phyloP scores from a whole-genome alignment of 2,113 vertebrate genomes.

The Blennius ocellaris region DNA sequence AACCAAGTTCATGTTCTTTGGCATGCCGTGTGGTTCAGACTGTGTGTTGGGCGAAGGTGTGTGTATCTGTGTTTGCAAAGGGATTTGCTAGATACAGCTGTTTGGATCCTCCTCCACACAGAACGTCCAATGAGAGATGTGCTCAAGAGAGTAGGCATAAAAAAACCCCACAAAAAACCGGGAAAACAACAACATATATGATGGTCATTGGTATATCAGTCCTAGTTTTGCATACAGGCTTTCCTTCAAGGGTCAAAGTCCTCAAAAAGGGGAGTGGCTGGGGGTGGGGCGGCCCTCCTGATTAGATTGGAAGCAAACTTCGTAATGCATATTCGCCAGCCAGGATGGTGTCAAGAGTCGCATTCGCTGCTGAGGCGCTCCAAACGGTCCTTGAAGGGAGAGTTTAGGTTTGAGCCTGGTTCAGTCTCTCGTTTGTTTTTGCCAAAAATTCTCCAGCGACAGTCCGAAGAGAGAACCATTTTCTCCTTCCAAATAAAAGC shows the following conservation, averaged over 20 bases:
- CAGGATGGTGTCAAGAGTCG: conserved; percentile 32
- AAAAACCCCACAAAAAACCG: not conserved
- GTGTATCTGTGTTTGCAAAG: conserved; percentile 33
- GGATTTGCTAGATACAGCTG: conserved; percentile 35
- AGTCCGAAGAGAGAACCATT: conserved; percentile 36
- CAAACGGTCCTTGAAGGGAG: conserved; percentile 43
- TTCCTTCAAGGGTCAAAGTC: conserved; percentile 52
- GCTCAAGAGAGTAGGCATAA: conserved; percentile 23
- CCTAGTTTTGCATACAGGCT: conserved; percentile 73
- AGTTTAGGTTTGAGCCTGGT: conserved; percentile 28
- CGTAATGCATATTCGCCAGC: conserved; percentile 64
- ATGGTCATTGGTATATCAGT: conserved; percentile 64
- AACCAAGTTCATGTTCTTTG: conserved; percentile 72
- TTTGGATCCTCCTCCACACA: conserved; percentile 36
- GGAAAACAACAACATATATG: not conserved
- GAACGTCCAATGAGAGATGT: conserved; percentile 38
- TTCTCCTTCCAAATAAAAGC: conserved; percentile 18
- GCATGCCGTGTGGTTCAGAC: conserved; percentile 51
- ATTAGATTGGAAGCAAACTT: conserved; percentile 55
- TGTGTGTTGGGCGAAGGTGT: conserved; percentile 24
- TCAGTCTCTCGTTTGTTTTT: conserved; percentile 38
- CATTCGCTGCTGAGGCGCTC: conserved; percentile 40
- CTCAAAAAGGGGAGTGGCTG: conserved; percentile 23
- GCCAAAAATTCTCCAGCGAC: conserved; percentile 49
- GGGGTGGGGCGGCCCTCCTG: conserved; percentile 17